Conservation (phyloP, 2,113 vertebrate genomes). For the Laticauda colubrina region DNA sequence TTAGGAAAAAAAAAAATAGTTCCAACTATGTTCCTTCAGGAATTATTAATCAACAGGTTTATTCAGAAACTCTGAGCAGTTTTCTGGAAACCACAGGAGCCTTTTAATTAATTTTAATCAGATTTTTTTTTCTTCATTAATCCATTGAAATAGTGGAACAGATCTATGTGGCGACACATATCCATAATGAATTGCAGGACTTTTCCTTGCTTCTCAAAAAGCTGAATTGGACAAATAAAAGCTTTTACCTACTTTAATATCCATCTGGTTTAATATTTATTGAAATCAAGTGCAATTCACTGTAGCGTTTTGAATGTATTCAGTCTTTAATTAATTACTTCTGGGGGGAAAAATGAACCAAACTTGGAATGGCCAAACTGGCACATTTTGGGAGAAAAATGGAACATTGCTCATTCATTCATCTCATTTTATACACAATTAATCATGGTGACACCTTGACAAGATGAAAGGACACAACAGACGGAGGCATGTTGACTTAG, state of each 20-base stretch:
- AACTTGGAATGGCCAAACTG: not conserved
- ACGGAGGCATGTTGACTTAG: not conserved
- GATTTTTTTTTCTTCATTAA: not conserved
- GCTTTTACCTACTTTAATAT: not conserved
- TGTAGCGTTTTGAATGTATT: not conserved
- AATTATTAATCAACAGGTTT: not conserved
- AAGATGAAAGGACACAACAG: not conserved
- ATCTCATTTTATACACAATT: not conserved
- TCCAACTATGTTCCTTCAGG: not conserved
- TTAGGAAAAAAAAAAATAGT: not conserved
- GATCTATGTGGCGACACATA: not conserved
- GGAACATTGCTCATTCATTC: not conserved
- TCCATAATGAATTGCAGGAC: not conserved
- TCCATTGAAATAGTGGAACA: not conserved
- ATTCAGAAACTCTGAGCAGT: not conserved
- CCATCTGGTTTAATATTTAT: not conserved
- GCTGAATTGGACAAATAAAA: not conserved
- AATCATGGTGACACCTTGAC: not conserved
- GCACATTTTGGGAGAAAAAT: not conserved
- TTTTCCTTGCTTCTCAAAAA: not conserved
- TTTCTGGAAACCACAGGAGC: not conserved
- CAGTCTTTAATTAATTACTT: not conserved
- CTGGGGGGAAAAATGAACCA: not conserved
- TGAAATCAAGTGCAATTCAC: not conserved
- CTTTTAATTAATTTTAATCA: conserved; percentile 10